A percentile compares a stretch with the other conserved stretches of the same genome.
Evolutionary conservation across 2,888 invertebrate genomes (phyloP).

Genomic region (Celastrina argiolus): DNA sequence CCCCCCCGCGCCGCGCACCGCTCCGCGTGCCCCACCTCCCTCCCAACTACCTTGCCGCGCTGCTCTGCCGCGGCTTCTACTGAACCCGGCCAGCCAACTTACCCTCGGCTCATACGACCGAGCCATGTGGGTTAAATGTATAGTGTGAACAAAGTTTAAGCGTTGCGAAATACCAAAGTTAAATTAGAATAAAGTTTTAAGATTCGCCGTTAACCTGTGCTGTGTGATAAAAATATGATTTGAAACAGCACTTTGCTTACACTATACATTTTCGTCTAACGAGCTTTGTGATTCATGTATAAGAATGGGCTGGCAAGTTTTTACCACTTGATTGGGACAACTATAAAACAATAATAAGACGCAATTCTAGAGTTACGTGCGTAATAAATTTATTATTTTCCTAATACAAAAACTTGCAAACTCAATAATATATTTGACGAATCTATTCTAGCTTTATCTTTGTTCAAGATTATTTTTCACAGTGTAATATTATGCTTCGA

Average conservation of each 20-base stretch:
- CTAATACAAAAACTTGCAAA: neutral
- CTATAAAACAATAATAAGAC: neutral
- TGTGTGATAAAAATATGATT: neutral
- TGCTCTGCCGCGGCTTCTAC: slow-evolving; percentile 71
- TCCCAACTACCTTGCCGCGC: slow-evolving; percentile 68
- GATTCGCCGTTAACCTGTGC: neutral
- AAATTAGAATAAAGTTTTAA: neutral
- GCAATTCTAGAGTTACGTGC: neutral
- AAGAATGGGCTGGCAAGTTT: neutral
- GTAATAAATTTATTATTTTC: neutral
- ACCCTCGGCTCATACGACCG: slow-evolving; percentile 16
- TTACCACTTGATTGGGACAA: neutral
- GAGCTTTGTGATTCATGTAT: neutral
- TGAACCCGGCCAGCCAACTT: slow-evolving; percentile 39
- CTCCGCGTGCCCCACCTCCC: slow-evolving; percentile 51
- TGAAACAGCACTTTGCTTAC: neutral
- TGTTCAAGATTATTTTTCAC: neutral
- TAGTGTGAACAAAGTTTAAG: neutral
- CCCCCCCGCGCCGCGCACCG: slow-evolving; percentile 43
- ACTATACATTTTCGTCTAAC: neutral
- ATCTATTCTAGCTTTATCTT: neutral
- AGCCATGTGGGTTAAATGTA: neutral
- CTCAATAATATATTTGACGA: neutral
- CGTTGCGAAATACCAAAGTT: neutral
- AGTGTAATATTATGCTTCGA: neutral